phyloP scores from a whole-genome alignment of 2,113 vertebrate genomes.

The Carollia perspicillata region DNA sequence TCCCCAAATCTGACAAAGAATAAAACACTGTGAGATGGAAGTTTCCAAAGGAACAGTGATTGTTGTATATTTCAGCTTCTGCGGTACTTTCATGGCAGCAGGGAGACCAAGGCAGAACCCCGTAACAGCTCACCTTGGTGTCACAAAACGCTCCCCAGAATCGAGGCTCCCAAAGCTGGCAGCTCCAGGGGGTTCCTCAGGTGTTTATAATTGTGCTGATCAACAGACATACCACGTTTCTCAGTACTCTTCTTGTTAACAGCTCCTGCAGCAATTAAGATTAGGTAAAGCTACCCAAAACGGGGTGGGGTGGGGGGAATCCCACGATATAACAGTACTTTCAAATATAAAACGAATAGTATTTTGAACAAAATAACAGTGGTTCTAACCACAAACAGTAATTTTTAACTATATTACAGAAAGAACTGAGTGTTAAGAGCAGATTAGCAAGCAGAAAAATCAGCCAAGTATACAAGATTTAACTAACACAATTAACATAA shows the following conservation, averaged over 20 bases:
- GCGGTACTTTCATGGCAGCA: neutral
- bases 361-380: neutral
- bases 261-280: neutral
- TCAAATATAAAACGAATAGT: neutral
- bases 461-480: neutral
- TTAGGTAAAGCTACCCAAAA: neutral
- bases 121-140: neutral
- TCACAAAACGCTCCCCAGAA: neutral
- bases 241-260: neutral
- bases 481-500: neutral
- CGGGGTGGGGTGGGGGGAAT: neutral
- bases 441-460: neutral
- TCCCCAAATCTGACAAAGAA: neutral
- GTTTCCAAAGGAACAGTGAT: neutral
- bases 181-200: neutral
- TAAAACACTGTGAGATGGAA: neutral
- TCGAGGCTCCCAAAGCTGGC: neutral
- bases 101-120: neutral
- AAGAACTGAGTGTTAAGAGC: neutral
- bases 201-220: neutral
- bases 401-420: neutral
- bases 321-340: neutral
- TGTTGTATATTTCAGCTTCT: neutral
- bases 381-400: neutral
- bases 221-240: neutral